These are phyloP conservation scores for Lepisosteus oculatus DNA, from an alignment of 2,113 vertebrate species.

Conservation along the genomic window DNA sequence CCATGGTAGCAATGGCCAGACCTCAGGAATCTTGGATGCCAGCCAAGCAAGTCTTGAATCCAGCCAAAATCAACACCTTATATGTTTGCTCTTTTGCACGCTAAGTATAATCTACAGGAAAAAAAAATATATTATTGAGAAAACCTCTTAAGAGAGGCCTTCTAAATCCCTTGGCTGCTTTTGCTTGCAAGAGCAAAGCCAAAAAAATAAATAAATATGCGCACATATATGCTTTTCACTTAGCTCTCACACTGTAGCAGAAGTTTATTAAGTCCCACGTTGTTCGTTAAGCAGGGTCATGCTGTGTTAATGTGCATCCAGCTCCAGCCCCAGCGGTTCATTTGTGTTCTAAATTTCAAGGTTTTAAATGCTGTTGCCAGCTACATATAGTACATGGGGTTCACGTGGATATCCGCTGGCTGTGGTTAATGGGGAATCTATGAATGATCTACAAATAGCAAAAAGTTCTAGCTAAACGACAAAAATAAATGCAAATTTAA, in stretches of 20 bases:
- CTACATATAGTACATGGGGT: neutral
- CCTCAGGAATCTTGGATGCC: conserved; percentile 15
- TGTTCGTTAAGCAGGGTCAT: conserved; percentile 18
- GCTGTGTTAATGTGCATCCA: conserved; percentile 6
- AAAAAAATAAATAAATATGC: neutral
- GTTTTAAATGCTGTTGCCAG: conserved; percentile 7
- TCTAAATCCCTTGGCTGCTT: conserved; percentile 11
- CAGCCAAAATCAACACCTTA: conserved; percentile 19
- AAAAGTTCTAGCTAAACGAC: too few species aligned
- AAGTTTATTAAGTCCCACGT: conserved; percentile 5
- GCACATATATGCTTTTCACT: neutral
- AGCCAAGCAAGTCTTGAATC: conserved; percentile 11
- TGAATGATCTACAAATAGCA: too few species aligned
- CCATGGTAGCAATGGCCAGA: conserved; percentile 21
- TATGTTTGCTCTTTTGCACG: conserved; percentile 12
- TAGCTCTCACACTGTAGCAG: neutral
- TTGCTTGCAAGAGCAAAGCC: neutral
- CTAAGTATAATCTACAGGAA: conserved; percentile 11
- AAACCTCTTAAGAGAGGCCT: neutral
- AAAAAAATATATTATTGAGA: conserved; percentile 6
- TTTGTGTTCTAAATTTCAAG: conserved; percentile 7
- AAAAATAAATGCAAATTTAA: too few species aligned
- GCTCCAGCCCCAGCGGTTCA: conserved; percentile 1
- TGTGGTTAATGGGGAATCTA: too few species aligned
- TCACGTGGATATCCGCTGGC: neutral